Conservation (phyloP, 2,888 invertebrate genomes). For the Apodemia duryi region DNA sequence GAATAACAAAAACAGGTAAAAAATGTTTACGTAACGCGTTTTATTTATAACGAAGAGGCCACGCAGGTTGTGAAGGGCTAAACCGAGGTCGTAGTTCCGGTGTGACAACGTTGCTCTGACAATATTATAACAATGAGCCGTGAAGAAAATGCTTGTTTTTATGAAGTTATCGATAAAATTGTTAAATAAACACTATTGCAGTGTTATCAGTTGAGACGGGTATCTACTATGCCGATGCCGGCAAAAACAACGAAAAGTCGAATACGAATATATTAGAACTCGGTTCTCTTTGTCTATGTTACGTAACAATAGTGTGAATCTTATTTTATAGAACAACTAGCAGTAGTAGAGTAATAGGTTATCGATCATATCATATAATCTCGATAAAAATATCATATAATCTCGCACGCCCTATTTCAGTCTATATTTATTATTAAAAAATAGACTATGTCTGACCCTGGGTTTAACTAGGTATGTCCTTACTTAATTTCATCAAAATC, state of each 20-base stretch:
- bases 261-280: neutral
- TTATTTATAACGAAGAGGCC: conserved; percentile 63
- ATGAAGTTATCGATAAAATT: conserved; percentile 20
- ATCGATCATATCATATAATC: no score
- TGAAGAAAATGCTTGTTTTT: conserved; percentile 21
- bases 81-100: conserved; percentile 53
- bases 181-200: neutral
- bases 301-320: neutral
- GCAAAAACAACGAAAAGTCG: neutral
- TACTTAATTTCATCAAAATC: no score
- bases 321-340: neutral
- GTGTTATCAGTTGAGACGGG: neutral
- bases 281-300: neutral
- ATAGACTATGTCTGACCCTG: no score
- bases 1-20: conserved; percentile 27
- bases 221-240: neutral
- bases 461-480: no score
- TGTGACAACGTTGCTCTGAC: conserved; percentile 28
- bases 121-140: conserved; percentile 25
- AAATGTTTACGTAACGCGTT: conserved; percentile 39
- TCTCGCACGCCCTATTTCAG: no score
- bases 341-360: no score
- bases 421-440: no score
- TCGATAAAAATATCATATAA: no score
- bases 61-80: conserved; percentile 70